These are phyloP conservation scores for Entomyzon cyanotis DNA, from an alignment of 2,113 vertebrate species.

Conservation along the genomic window DNA sequence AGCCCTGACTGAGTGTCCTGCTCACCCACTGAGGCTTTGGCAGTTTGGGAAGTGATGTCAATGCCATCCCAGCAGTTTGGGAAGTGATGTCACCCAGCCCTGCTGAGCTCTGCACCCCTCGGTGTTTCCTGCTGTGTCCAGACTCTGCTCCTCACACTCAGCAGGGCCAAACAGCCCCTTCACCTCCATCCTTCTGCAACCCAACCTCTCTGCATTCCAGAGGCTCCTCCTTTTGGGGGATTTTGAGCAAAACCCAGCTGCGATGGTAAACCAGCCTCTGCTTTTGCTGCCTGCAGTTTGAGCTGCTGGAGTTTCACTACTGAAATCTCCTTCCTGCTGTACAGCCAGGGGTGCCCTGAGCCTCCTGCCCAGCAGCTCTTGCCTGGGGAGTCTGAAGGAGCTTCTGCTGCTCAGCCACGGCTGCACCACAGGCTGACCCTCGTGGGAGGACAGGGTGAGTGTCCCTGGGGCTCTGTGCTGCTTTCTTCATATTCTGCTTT, in stretches of 20 bases:
- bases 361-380: background rate
- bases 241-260: background rate
- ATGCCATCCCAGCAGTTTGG: background rate
- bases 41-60: background rate
- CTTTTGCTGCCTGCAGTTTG: background rate
- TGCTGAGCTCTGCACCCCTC: background rate
- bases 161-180: rapidly evolving
- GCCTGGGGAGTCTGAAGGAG: background rate
- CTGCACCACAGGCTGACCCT: background rate
- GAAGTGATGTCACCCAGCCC: background rate
- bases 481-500: rapidly evolving
- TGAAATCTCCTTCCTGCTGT: rapidly evolving
- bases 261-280: background rate
- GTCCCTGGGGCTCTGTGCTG: background rate
- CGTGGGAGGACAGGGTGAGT: background rate
- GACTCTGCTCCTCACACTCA: rapidly evolving
- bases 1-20: background rate
- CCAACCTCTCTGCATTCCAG: background rate
- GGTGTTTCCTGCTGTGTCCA: background rate
- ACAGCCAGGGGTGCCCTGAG: rapidly evolving
- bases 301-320: background rate
- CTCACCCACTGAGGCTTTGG: background rate
- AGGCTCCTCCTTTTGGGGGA: background rate
- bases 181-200: background rate
- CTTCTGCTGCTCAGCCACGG: background rate